Evolutionary conservation across 2,888 invertebrate species (phyloP), one percentile per base, ranked within the genome.

Genomic region (Mylabris sibirica): DNA sequence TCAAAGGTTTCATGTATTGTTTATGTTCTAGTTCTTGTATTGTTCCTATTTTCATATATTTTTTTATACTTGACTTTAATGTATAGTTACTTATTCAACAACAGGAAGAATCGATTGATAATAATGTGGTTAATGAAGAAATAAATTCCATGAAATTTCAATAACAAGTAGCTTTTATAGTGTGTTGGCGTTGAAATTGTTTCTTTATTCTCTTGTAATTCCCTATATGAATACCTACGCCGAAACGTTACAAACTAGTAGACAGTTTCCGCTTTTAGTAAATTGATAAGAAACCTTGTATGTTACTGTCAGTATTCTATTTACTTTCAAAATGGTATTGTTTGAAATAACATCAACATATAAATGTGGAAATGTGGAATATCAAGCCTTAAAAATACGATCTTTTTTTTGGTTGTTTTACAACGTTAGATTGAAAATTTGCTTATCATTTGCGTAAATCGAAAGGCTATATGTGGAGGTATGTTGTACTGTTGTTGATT

Each of bases 251-350:
- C 24, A 22, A 26, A 57, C 14, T 26, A 5, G 53, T 22, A 26
- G 24, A 14, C 14, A 26, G 26, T 8, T 26, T 24, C 26, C 57
- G 57, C 60, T 26, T 60, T 60, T 59, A 34, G 24, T 60, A 64
- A 60, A 67, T 60, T 67, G 70, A 72, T 70, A 72, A 72, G 72
- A 69, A 74, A 70, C 65, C 63, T 68, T 64, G 74, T 69, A 72
- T 70, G 74, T 69, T 69, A 44, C 69, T 70, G 74, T 72, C 74
- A 70, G 53, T 22, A 22, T 53, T 24, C 67, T 63, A 59, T 66
- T 59, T 60, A 64, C 62, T 57, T 57, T 41, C 26, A 26, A 1
- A 26, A 57, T 26, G n/a, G 24, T 57, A 57, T 24, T 11, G 24
- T 57, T 57, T 3, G 14, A 57, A 57, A 24, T 57, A 57, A 24